phyloP scores from a whole-genome alignment of 1,140 invertebrate genomes.

The Leptinotarsa defecta region DNA sequence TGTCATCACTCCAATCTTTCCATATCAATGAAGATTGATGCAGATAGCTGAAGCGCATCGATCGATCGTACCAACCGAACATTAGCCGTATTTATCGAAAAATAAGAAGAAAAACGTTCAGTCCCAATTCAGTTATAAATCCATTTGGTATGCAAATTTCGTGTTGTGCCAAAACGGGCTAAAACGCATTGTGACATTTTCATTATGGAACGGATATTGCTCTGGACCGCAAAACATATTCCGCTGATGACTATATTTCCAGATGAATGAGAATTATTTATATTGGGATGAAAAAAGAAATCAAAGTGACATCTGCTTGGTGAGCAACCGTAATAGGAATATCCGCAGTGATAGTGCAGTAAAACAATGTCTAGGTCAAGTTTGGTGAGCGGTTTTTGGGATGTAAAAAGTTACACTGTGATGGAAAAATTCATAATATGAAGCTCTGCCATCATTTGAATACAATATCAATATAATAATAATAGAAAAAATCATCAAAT shows the following conservation, averaged over 20 bases:
- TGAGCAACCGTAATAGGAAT: too few relatives aligned
- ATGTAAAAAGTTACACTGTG: too few relatives aligned
- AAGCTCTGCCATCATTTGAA: too few relatives aligned
- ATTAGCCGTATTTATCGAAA: slow-evolving; percentile 3
- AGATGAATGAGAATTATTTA: slow-evolving; percentile 18
- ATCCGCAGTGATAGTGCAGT: too few relatives aligned
- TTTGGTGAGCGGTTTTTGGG: too few relatives aligned
- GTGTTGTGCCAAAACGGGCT: not conserved
- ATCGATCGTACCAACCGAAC: not conserved
- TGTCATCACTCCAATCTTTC: slow-evolving; percentile 24
- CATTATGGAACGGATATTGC: slow-evolving; percentile 20
- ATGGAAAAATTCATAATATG: too few relatives aligned
- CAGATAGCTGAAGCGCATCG: slow-evolving; percentile 17
- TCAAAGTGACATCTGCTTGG: not conserved
- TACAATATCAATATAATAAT: too few relatives aligned
- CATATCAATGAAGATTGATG: slow-evolving; percentile 23
- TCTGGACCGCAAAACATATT: slow-evolving; percentile 22
- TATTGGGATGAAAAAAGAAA: slow-evolving; percentile 9
- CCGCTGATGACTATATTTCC: slow-evolving; percentile 21
- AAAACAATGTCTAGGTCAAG: too few relatives aligned
- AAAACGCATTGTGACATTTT: slow-evolving; percentile 20
- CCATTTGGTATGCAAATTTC: slow-evolving; percentile 15
- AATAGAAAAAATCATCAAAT: too few relatives aligned
- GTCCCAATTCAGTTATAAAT: slow-evolving; percentile 19
- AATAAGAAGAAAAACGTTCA: slow-evolving; percentile 9